Percentiles rank a stretch among this genome's conserved stretches.
phyloP scores from a whole-genome alignment of 2,888 invertebrate genomes.

The Rhabditoides inermis region DNA sequence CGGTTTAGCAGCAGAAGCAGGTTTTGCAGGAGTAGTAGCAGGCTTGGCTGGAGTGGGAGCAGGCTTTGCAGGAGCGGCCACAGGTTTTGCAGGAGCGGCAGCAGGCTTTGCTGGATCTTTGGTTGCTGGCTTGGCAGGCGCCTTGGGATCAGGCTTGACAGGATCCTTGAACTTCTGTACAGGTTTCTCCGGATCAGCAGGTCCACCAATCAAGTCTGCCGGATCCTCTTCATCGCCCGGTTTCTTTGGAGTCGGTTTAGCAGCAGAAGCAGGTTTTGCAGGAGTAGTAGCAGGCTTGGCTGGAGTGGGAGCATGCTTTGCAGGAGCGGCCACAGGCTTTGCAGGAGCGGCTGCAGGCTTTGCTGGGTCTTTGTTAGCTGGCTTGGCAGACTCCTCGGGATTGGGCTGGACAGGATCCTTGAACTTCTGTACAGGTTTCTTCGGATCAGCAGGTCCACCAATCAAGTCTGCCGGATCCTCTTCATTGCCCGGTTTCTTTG shows the following conservation, averaged over 20 bases:
- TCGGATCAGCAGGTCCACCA: no score
- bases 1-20: constrained; percentile 10
- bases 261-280: constrained; percentile 9
- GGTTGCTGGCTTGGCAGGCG: constrained; percentile 9
- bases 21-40: constrained; percentile 5
- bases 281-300: background rate
- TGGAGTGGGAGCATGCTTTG: no score
- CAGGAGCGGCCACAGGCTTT: no score
- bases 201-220: background rate
- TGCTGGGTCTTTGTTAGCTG: no score
- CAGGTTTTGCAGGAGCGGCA: constrained; percentile 8
- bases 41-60: no score
- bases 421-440: no score
- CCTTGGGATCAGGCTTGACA: constrained; percentile 6
- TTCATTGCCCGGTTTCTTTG: no score
- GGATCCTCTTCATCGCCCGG: constrained; percentile 9
- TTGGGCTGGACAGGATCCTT: no score
- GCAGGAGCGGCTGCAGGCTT: no score
- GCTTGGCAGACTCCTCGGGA: no score
- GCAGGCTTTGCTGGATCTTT: constrained; percentile 13
- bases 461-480: no score
- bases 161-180: constrained; percentile 2
- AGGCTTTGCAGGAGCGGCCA: no score
- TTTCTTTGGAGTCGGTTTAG: constrained; percentile 6
- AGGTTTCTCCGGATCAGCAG: constrained; percentile 1